Evolutionary conservation across 2,113 vertebrate species (phyloP), one percentile per base, ranked within the genome.

Genomic region (Psilopsiagon aymara): DNA sequence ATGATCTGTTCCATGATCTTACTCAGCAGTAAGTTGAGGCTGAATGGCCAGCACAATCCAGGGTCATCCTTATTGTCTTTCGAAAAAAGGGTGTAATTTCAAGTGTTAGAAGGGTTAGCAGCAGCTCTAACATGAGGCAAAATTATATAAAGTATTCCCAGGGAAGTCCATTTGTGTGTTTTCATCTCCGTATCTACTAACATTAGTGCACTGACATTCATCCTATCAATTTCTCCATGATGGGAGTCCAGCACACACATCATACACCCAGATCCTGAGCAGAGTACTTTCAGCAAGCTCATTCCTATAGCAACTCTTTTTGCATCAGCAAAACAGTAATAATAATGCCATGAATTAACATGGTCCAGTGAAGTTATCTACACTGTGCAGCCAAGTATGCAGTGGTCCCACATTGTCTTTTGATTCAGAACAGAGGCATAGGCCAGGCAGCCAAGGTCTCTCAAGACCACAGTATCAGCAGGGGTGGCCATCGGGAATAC

Each of bases 21-120:
- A 13, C 28, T 33, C 62, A 55, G 20, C 51, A 67, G 33, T 47
- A 25, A 75, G 31, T 14, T 9, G 11, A 44, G n/a, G 27, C 23
- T 84, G 71, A 37, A 21, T 46, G 52, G 31, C 35, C 73, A 80
- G 64, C 41, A 51, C 9, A 69, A 43, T 31, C 49, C 52, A 46
- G 52, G 6, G 11, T 89, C 47, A 29, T 87, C 23, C 28, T 73
- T 37, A 41, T 44, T 39, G 17, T 8, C 17, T 29, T 25, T 8
- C 20, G 18, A 9, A 39, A 92, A 88, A n/a, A 35, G 13, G 13
- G 5, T 1, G 4, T 39, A 33, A 25, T 47, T 39, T 7, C 2
- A 2, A 28, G 21, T 1, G 0, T 24, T 59, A 14, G 39, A 39
- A 39, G 35, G 70, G 37, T 53, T 55, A 59, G 17, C 3, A 0